These are phyloP conservation scores for Torymus tubicola DNA, from an alignment of 2,888 invertebrate species.

Conservation along the genomic window DNA sequence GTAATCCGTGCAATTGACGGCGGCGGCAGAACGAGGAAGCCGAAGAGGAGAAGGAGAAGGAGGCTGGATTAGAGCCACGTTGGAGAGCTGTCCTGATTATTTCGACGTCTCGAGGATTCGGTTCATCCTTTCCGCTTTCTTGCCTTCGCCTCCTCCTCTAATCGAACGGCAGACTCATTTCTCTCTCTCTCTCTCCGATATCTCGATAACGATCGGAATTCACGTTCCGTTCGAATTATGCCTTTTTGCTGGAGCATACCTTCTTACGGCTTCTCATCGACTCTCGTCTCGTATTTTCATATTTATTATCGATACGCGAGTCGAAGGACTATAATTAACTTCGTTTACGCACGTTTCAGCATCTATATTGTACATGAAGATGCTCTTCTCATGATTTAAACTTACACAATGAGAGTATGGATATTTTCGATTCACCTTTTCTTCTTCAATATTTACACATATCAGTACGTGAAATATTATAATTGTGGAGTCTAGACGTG, in stretches of 20 bases:
- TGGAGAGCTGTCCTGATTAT: constrained; percentile 29
- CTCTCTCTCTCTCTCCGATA: constrained; percentile 19
- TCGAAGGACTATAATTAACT: constrained; percentile 19
- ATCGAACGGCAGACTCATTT: constrained; percentile 18
- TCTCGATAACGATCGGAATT: constrained; percentile 36
- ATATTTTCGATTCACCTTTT: too few species aligned
- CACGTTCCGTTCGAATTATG: constrained; percentile 23
- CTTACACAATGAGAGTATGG: too few species aligned
- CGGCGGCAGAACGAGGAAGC: background rate
- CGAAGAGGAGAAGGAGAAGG: background rate
- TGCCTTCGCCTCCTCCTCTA: background rate
- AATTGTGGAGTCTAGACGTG: background rate
- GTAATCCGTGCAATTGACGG: constrained; percentile 53
- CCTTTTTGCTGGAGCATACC: background rate
- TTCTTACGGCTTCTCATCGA: background rate
- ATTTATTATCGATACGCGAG: constrained; percentile 23
- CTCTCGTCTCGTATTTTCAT: constrained; percentile 10
- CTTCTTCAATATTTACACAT: background rate
- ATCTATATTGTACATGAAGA: too few species aligned
- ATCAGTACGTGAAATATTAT: background rate
- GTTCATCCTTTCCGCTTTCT: constrained; percentile 27
- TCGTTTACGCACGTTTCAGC: background rate
- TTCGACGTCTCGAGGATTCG: constrained; percentile 32
- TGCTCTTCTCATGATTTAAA: too few species aligned
- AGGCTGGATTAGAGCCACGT: constrained; percentile 28